A percentile compares a stretch with the other conserved stretches of the same genome.
These are phyloP conservation scores for Protophormia terraenovae DNA, from an alignment of 2,888 invertebrate species.

Conservation along the genomic window DNA sequence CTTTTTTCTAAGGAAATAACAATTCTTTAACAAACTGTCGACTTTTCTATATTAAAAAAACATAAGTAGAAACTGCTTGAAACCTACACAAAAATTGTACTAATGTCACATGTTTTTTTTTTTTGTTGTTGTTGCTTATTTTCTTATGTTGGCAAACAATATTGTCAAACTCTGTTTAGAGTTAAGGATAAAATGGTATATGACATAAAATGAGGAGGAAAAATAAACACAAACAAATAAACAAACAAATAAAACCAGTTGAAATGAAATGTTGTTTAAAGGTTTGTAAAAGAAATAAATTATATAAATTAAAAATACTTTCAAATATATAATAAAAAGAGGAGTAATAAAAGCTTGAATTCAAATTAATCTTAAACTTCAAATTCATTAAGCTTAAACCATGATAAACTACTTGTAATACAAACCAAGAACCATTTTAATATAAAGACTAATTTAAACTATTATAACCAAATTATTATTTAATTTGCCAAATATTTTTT, in stretches of 20 bases:
- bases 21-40: not conserved
- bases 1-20: not conserved
- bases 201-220: constrained; percentile 45
- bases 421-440: too few relatives aligned
- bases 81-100: constrained; percentile 63
- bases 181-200: not conserved
- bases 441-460: too few relatives aligned
- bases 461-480: not conserved
- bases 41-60: constrained; percentile 1
- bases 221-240: constrained; percentile 11
- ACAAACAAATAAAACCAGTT: not conserved
- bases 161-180: constrained; percentile 46
- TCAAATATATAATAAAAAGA: too few relatives aligned
- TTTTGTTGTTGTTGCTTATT: too few relatives aligned
- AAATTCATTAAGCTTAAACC: too few relatives aligned
- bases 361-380: too few relatives aligned
- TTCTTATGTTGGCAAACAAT: constrained; percentile 13
- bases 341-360: too few relatives aligned
- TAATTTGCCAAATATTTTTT: not conserved
- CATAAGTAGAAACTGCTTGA: not conserved
- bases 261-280: constrained; percentile 5
- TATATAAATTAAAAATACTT: constrained; percentile 19
- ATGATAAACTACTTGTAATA: not conserved
- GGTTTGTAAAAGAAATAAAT: not conserved
- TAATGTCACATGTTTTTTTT: constrained; percentile 52